phyloP scores from a whole-genome alignment of 2,888 invertebrate species.

The Chrysolina oricalcia region DNA sequence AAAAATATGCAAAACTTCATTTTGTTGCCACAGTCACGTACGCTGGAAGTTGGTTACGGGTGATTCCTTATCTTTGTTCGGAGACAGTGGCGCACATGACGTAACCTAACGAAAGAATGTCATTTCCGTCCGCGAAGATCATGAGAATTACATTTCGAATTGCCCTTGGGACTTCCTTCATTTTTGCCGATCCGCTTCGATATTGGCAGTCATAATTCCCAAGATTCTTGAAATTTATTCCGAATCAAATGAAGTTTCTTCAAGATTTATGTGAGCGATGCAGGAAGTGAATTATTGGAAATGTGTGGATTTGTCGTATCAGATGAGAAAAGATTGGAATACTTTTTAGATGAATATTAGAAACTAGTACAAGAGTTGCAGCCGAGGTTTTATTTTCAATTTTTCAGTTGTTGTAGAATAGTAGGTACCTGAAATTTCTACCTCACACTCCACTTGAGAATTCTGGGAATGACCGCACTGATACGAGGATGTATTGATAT shows the following conservation, averaged over 20 bases:
- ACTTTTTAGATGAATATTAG: not conserved
- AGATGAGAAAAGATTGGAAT: not conserved
- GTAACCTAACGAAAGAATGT: slow-evolving; percentile 41
- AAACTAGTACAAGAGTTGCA: not conserved
- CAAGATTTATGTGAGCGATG: slow-evolving; percentile 34
- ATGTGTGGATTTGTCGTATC: not conserved
- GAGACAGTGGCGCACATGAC: slow-evolving; percentile 49
- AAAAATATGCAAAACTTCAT: slow-evolving; percentile 51
- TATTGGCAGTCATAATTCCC: slow-evolving; percentile 30
- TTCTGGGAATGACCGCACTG: too few species aligned
- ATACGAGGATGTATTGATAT: too few species aligned
- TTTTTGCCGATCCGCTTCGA: slow-evolving; percentile 37
- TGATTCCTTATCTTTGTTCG: slow-evolving; percentile 63
- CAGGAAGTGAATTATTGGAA: slow-evolving; percentile 32
- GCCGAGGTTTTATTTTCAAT: too few species aligned
- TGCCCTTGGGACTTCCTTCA: slow-evolving; percentile 50
- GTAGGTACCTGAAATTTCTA: too few species aligned
- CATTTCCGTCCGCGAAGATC: slow-evolving; percentile 47
- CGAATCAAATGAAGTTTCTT: slow-evolving; percentile 37
- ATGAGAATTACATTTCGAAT: slow-evolving; percentile 56
- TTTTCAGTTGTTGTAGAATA: too few species aligned
- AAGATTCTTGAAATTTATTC: slow-evolving; percentile 35
- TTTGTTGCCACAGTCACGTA: slow-evolving; percentile 60
- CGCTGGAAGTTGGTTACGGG: slow-evolving; percentile 41
- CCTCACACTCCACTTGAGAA: too few species aligned